Conservation (phyloP, 1,140 invertebrate genomes). For the Rhysida immarginata region DNA sequence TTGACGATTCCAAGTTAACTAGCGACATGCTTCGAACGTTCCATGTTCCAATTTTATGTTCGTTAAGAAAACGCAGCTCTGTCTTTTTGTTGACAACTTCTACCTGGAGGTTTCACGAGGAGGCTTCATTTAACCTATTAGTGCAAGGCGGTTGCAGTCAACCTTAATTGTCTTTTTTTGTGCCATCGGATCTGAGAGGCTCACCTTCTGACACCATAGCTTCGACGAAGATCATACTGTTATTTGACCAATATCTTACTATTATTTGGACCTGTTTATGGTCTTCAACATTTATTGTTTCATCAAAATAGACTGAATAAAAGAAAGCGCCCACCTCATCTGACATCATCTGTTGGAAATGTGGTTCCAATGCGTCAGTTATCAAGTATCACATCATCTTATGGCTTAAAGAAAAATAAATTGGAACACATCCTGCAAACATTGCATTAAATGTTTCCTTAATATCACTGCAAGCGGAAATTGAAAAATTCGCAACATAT, state of each 20-base stretch:
- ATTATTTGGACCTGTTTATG: conserved; percentile 17
- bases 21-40: too few species aligned
- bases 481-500: not conserved
- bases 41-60: too few species aligned
- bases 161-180: too few species aligned
- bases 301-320: conserved; percentile 14
- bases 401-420: not conserved
- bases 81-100: too few species aligned
- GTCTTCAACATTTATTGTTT: conserved; percentile 16
- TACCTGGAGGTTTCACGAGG: too few species aligned
- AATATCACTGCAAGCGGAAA: not conserved
- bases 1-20: too few species aligned
- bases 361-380: conserved; percentile 17
- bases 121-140: too few species aligned
- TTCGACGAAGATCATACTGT: too few species aligned
- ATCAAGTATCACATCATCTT: conserved; percentile 16
- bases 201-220: too few species aligned
- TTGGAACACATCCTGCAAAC: conserved; percentile 5
- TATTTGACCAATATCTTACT: conserved; percentile 18
- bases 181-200: too few species aligned
- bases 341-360: conserved; percentile 14
- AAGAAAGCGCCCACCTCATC: conserved; percentile 8
- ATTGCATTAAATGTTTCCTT: not conserved
- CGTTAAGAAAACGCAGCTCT: too few species aligned
- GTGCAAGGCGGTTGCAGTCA: too few species aligned